Percentiles rank a stretch among this genome's conserved stretches.
phyloP scores from a whole-genome alignment of 2,113 vertebrate species.

The Rhipidura dahli region DNA sequence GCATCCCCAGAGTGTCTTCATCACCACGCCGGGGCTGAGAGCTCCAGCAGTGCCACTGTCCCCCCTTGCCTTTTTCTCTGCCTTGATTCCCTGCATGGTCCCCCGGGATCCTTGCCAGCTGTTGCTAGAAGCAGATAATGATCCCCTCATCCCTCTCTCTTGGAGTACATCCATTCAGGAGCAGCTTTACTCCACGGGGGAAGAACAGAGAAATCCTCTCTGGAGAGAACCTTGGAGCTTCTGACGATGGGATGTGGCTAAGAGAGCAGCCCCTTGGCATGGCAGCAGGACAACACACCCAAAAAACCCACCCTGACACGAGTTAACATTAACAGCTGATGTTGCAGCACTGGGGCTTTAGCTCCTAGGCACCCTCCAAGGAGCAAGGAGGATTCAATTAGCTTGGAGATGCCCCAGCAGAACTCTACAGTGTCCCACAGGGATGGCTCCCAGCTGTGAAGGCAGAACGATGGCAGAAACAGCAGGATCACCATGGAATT shows the following conservation, averaged over 20 bases:
- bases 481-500: background rate
- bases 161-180: background rate
- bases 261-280: background rate
- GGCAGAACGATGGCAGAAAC: background rate
- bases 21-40: accelerated
- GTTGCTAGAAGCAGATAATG: background rate
- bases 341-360: background rate
- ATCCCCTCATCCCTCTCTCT: background rate
- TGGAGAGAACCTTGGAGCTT: background rate
- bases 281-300: background rate
- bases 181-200: background rate
- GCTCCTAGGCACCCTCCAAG: background rate
- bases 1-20: background rate
- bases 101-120: background rate
- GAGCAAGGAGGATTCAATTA: background rate
- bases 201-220: background rate
- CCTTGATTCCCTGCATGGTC: background rate
- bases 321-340: background rate
- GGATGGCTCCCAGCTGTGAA: background rate
- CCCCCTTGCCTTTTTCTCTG: background rate
- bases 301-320: background rate
- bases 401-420: background rate
- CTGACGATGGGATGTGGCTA: background rate
- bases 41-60: background rate
- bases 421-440: background rate